Percentiles rank a stretch among this genome's conserved stretches.
These are phyloP conservation scores for Gnathonemus echidnorhynchus DNA, from an alignment of 2,113 vertebrate genomes.

Conservation along the genomic window DNA sequence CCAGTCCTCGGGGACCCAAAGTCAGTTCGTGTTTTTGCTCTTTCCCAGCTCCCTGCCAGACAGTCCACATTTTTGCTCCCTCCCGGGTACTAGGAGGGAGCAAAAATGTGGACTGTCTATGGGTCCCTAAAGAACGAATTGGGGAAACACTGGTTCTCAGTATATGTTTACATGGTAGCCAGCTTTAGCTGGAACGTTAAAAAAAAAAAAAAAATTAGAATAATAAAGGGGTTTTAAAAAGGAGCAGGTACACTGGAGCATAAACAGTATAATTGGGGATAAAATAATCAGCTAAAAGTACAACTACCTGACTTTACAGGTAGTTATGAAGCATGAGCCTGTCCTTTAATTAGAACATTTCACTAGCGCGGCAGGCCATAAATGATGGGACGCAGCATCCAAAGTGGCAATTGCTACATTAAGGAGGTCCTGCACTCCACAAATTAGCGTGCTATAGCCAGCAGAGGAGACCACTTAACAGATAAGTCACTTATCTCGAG, in stretches of 20 bases:
- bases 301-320: background rate
- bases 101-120: no score
- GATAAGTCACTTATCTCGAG: constrained; percentile 5
- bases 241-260: background rate
- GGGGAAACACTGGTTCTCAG: background rate
- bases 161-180: background rate
- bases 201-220: background rate
- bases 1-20: no score
- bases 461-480: background rate
- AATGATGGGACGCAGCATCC: background rate
- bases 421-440: background rate
- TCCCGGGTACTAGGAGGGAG: no score
- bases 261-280: background rate
- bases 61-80: background rate
- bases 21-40: background rate
- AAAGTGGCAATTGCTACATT: background rate
- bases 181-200: background rate
- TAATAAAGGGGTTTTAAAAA: background rate
- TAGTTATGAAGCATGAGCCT: background rate
- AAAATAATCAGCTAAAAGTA: background rate
- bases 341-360: background rate
- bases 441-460: background rate
- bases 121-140: background rate
- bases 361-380: background rate
- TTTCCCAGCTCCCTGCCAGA: background rate